Evolutionary conservation across 2,888 invertebrate species (phyloP).

Genomic region (Drosophila colorata): DNA sequence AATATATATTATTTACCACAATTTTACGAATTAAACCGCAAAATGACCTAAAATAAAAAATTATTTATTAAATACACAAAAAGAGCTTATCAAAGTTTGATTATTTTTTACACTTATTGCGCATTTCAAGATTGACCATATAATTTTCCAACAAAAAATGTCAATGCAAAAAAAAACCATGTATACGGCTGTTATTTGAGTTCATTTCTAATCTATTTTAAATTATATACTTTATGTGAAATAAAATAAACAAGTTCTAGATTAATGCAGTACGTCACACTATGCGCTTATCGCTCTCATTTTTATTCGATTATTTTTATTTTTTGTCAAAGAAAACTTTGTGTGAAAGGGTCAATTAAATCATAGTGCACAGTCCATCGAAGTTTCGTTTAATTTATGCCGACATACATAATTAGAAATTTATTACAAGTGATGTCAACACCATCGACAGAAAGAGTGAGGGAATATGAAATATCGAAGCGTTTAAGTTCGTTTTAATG

Average conservation of each 20-base stretch:
- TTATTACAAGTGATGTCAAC: constrained; percentile 73
- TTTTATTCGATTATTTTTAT: constrained; percentile 17
- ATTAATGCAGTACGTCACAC: constrained; percentile 18
- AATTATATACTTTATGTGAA: constrained; percentile 7
- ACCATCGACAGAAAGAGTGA: constrained; percentile 34
- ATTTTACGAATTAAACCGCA: not conserved
- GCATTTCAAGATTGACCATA: constrained; percentile 12
- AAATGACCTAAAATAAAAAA: not conserved
- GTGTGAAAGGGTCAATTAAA: constrained; percentile 59
- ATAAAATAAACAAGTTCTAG: constrained; percentile 10
- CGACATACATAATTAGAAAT: constrained; percentile 71
- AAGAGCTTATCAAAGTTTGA: constrained; percentile 28
- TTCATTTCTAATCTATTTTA: constrained; percentile 14
- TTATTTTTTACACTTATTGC: constrained; percentile 8
- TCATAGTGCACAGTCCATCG: constrained; percentile 29
- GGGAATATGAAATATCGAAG: constrained; percentile 22
- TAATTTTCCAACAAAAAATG: too few species aligned
- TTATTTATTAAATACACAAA: constrained; percentile 5
- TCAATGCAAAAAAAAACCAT: constrained; percentile 10
- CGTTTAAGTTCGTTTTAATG: constrained; percentile 46
- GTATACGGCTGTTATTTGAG: constrained; percentile 1
- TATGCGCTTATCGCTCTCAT: constrained; percentile 23
- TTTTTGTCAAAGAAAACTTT: constrained; percentile 14
- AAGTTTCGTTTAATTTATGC: constrained; percentile 54
- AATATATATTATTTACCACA: not conserved